These are phyloP conservation scores for Rhynchonycteris naso DNA, from an alignment of 2,797 vertebrate genomes.

Conservation along the genomic window DNA sequence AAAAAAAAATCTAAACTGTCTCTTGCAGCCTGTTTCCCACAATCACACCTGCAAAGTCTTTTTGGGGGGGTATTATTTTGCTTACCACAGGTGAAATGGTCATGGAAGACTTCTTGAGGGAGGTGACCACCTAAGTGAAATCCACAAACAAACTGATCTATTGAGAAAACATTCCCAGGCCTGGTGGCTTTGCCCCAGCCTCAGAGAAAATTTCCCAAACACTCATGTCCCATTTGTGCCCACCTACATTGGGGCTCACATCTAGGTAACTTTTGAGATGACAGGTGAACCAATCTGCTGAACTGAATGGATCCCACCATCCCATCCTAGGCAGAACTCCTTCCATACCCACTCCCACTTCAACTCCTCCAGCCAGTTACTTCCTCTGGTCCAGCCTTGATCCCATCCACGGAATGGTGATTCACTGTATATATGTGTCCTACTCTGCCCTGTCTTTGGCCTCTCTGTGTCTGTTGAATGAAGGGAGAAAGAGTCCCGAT, in stretches of 20 bases:
- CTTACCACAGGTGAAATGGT: neutral
- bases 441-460: neutral
- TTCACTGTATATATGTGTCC: neutral
- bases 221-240: neutral
- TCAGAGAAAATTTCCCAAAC: neutral
- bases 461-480: neutral
- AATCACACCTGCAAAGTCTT: neutral
- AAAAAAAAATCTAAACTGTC: too few relatives aligned
- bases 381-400: neutral
- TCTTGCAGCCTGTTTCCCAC: too few relatives aligned
- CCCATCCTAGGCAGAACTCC: neutral
- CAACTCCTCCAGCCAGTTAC: neutral
- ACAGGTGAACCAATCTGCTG: neutral
- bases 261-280: neutral
- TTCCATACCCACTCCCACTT: too few relatives aligned
- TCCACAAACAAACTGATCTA: neutral
- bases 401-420: fast-evolving
- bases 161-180: neutral
- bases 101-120: neutral
- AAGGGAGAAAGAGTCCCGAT: neutral
- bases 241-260: neutral
- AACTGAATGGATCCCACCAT: neutral
- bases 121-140: neutral
- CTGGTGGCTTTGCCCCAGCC: neutral
- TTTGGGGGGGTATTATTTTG: neutral